A percentile compares a stretch with the other conserved stretches of the same genome.
Conservation (phyloP, 2,797 vertebrate species). For the Galago senegalensis region DNA sequence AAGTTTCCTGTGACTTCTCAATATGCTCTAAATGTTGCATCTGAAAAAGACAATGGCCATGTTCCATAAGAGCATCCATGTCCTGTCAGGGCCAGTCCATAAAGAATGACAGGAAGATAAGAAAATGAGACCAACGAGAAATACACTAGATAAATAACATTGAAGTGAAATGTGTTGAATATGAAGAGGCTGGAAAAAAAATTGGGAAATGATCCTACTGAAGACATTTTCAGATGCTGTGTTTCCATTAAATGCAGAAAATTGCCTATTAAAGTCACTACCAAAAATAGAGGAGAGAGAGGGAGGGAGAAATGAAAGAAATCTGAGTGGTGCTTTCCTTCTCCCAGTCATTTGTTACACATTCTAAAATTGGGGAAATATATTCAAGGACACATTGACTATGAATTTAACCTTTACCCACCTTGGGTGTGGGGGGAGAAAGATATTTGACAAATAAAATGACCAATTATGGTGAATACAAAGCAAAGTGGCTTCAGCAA, state of each 20-base stretch:
- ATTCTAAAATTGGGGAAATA: conserved; percentile 69
- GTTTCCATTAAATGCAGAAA: conserved; percentile 75
- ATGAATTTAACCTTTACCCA: conserved; percentile 52
- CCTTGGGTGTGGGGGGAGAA: not conserved
- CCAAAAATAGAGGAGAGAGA: not conserved
- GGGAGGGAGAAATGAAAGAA: conserved; percentile 21
- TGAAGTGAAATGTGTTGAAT: conserved; percentile 22
- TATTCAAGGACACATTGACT: conserved; percentile 67
- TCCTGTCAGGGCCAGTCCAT: conserved; percentile 46
- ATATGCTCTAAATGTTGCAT: conserved; percentile 11
- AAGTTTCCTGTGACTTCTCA: conserved; percentile 50
- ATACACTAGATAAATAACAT: conserved; percentile 65
- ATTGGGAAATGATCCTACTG: conserved; percentile 31
- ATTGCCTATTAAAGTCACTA: conserved; percentile 67
- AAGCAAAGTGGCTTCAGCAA: not conserved
- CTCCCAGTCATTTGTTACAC: conserved; percentile 28
- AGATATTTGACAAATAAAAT: conserved; percentile 21
- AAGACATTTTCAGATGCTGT: conserved; percentile 29
- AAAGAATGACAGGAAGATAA: conserved; percentile 69
- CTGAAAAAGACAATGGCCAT: conserved; percentile 39
- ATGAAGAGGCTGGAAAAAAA: conserved; percentile 48
- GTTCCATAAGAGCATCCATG: conserved; percentile 45
- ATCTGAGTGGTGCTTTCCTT: conserved; percentile 30
- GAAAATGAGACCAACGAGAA: conserved; percentile 55
- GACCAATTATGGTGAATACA: conserved; percentile 3